phyloP scores from a whole-genome alignment of 1,140 invertebrate species.

The Wasmannia auropunctata region DNA sequence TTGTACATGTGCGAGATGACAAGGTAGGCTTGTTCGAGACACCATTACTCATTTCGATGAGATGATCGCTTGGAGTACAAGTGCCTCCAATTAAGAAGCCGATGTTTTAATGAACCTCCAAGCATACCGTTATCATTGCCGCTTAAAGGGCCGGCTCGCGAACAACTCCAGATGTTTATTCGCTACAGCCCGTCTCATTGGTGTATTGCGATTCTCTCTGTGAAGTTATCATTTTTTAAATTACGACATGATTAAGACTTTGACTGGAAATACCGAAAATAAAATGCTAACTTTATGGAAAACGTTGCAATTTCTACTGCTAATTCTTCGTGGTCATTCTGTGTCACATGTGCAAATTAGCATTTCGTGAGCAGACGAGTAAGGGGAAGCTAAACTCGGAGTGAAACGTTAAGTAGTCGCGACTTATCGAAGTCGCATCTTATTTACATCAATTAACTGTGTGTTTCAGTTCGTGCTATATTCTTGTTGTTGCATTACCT shows the following conservation, averaged over 20 bases:
- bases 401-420: background rate
- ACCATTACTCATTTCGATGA: constrained; percentile 18
- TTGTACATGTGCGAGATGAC: background rate
- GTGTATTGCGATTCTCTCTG: background rate
- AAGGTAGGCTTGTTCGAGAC: constrained; percentile 20
- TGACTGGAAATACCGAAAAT: background rate
- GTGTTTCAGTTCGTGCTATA: background rate
- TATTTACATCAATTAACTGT: background rate
- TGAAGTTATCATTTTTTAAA: background rate
- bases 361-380: background rate
- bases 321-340: background rate
- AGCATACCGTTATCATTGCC: constrained; percentile 30
- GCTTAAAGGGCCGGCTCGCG: constrained; percentile 28
- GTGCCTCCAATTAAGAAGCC: constrained; percentile 49
- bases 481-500: background rate
- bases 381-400: background rate
- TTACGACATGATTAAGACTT: background rate
- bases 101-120: constrained; percentile 53
- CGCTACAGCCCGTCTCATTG: background rate
- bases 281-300: background rate
- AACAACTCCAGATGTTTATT: constrained; percentile 27
- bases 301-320: background rate
- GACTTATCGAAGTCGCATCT: background rate
- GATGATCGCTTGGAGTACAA: constrained; percentile 30
- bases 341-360: background rate